Percentiles rank a stretch among this genome's conserved stretches.
These are phyloP conservation scores for Tetramorium alpestre DNA, from an alignment of 1,140 invertebrate genomes.

Conservation along the genomic window DNA sequence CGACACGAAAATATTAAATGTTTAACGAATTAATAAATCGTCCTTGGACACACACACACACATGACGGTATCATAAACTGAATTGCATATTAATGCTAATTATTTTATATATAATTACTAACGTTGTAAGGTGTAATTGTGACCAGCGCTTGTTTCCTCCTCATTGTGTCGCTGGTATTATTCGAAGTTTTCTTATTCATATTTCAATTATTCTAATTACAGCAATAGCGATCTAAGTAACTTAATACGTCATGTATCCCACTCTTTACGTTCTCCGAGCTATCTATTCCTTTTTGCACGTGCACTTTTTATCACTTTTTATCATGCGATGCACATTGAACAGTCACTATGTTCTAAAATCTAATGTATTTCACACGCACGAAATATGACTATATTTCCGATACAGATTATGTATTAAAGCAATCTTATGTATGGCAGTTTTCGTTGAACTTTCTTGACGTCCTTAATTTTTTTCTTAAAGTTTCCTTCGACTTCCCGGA, in stretches of 20 bases:
- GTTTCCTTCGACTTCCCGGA: background rate
- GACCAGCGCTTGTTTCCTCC: conserved; percentile 72
- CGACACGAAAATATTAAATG: background rate
- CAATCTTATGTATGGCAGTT: background rate
- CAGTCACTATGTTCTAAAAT: background rate
- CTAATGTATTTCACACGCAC: background rate
- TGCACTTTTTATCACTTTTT: conserved; percentile 1
- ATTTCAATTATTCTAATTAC: background rate
- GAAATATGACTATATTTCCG: background rate
- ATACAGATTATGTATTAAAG: background rate
- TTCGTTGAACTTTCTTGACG: background rate
- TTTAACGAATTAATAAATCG: background rate
- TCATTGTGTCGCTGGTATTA: conserved; percentile 36
- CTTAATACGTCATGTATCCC: background rate
- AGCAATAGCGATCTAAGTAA: background rate
- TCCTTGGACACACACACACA: background rate
- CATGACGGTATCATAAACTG: background rate
- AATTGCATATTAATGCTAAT: background rate
- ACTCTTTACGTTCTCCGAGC: background rate
- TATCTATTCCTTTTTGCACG: background rate
- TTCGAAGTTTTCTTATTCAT: conserved; percentile 39
- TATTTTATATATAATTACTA: conserved; percentile 67
- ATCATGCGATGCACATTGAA: background rate
- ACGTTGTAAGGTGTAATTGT: conserved; percentile 80
- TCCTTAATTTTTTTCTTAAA: conserved; percentile 7